Base-by-base conservation (phyloP, 1,140 invertebrate species). In the Magallana gigas region DNA sequence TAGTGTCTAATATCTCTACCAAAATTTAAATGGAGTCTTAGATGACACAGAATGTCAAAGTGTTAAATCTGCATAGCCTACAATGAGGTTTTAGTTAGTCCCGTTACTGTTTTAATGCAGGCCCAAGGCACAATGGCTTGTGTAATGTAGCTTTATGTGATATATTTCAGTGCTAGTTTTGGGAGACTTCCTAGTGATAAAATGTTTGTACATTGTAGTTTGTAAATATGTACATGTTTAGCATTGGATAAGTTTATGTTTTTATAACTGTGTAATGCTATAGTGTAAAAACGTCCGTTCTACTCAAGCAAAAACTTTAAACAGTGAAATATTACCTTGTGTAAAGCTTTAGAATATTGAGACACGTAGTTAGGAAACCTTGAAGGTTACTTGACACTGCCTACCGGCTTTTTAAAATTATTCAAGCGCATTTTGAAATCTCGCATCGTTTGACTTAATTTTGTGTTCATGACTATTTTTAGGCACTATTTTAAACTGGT, bases 141-240 rank as follows among this genome's bases (percentile, higher is more conserved):
- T 76, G 23, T 64, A 76, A 11, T 23, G 23, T 76, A 76, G 68
- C 23, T 11, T 76, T 29, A 29, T 76, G 68, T 76, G 68, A 76
- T 76, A 76, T 76, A 76, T 76, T 36, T 29, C 68, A 36, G 68
- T 76, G 68, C 68, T 76, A 76, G 23, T 29, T 76, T 29, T 14
- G 23, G 68, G 68, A 76, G 68, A 12, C 68, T 76, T 11, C 68
- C 68, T 76, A 76, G 68, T 76, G 68, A 76, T 76, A 76, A 76
- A 36, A 11, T 16, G 68, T 29, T 12, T 76, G 23, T 23, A 23
- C 23, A 23, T 23, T 23, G 68, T 76, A n/a, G 8, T 62, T n/a
- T 62, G 68, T 76, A 76, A 76, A 76, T 76, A 76, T 76, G 23
- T 12, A 76, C 36, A 71, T 71, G 64, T 71, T 76, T 18, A 29